Evolutionary conservation across 2,888 invertebrate species (phyloP).

Genomic region (Junonia oenone): DNA sequence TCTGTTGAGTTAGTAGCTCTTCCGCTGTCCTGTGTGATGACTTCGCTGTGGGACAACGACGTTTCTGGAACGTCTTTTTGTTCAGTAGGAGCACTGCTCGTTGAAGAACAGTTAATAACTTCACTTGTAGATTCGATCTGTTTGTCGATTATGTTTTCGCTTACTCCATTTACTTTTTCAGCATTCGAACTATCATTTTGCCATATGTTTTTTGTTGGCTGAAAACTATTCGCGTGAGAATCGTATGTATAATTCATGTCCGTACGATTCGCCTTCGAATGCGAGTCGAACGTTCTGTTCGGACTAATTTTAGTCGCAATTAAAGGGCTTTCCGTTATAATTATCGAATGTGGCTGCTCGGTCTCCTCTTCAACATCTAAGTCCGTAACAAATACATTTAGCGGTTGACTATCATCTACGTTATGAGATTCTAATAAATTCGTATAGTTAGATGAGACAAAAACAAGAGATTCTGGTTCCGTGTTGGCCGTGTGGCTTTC

Average conservation of each 20-base stretch:
- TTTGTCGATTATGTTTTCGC: not conserved
- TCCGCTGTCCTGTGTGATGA: conserved; percentile 10
- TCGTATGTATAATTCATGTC: conserved; percentile 46
- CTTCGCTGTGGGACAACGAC: conserved; percentile 14
- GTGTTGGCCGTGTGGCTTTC: conserved; percentile 31
- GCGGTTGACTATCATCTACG: conserved; percentile 44
- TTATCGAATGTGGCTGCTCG: conserved; percentile 70
- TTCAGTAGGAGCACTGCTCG: not conserved
- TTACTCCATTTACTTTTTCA: conserved; percentile 29
- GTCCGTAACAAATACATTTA: conserved; percentile 49
- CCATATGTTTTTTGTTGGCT: conserved; percentile 24
- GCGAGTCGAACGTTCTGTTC: conserved; percentile 46
- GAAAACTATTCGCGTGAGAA: conserved; percentile 37
- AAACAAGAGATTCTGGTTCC: conserved; percentile 42
- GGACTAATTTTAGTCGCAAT: conserved; percentile 45
- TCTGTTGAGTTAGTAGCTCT: conserved; percentile 4
- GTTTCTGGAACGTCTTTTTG: not conserved
- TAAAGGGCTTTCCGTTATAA: conserved; percentile 59
- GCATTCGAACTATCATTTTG: conserved; percentile 20
- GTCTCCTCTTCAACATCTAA: conserved; percentile 60
- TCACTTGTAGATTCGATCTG: conserved; percentile 3
- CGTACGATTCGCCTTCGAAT: conserved; percentile 33
- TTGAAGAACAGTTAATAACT: not conserved
- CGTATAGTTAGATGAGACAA: conserved; percentile 51
- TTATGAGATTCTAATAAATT: conserved; percentile 65